phyloP scores from a whole-genome alignment of 2,888 invertebrate genomes.

The Acronicta psi region DNA sequence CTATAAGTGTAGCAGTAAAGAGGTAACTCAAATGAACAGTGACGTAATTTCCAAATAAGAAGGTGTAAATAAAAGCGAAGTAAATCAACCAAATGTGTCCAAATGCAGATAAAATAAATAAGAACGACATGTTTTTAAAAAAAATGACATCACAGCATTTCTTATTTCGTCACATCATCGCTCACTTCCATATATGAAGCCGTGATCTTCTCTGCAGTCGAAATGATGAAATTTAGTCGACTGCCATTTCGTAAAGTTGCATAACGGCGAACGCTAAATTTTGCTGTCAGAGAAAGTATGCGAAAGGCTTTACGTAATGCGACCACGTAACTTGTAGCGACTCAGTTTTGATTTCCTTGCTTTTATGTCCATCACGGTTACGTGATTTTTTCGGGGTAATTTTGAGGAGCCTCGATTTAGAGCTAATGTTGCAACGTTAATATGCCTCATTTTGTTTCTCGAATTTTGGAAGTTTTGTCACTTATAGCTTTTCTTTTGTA shows the following conservation, averaged over 20 bases:
- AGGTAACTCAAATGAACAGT: constrained; percentile 28
- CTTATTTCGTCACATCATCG: constrained; percentile 75
- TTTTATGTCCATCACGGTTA: constrained; percentile 84
- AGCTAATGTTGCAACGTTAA: constrained; percentile 50
- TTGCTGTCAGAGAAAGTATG: constrained; percentile 89
- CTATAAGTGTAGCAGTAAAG: constrained; percentile 25
- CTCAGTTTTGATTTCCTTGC: constrained; percentile 88
- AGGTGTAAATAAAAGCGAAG: constrained; percentile 21
- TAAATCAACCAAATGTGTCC: constrained; percentile 31
- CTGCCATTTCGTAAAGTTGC: constrained; percentile 85
- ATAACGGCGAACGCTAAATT: constrained; percentile 86
- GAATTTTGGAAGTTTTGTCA: constrained; percentile 20
- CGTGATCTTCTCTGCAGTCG: constrained; percentile 81
- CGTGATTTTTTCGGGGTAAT: constrained; percentile 79
- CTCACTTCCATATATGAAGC: constrained; percentile 76
- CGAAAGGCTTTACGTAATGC: constrained; percentile 87
- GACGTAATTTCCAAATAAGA: constrained; percentile 35
- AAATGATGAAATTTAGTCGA: constrained; percentile 87
- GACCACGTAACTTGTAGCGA: constrained; percentile 83
- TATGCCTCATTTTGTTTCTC: constrained; percentile 38
- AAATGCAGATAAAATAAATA: constrained; percentile 30
- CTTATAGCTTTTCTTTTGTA: background rate
- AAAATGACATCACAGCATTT: constrained; percentile 67
- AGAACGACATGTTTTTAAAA: constrained; percentile 38
- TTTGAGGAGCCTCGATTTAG: constrained; percentile 68